Evolutionary conservation across 2,888 invertebrate species (phyloP).

Genomic region (Magallana nippona): DNA sequence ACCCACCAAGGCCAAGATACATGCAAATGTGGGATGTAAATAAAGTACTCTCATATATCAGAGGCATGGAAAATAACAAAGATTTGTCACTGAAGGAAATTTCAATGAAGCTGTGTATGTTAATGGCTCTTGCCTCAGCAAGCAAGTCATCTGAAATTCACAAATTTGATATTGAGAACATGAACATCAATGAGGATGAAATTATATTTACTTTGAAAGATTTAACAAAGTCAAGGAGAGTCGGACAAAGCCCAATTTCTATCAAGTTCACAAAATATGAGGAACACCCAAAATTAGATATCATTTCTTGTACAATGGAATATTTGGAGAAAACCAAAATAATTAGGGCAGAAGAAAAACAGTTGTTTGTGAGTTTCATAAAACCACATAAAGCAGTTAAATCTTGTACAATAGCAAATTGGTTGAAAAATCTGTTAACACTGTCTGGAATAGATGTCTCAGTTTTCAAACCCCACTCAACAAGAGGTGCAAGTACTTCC

Average conservation of each 20-base stretch:
- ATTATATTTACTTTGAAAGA: constrained; percentile 25
- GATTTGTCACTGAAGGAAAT: constrained; percentile 21
- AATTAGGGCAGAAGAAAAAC: constrained; percentile 4
- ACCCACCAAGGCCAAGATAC: constrained; percentile 17
- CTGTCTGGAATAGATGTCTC: too few species aligned
- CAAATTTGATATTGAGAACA: constrained; percentile 35
- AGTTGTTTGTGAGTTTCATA: constrained; percentile 36
- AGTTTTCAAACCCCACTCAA: too few species aligned
- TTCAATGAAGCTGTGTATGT: constrained; percentile 1
- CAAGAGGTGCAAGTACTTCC: too few species aligned
- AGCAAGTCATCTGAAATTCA: constrained; percentile 29
- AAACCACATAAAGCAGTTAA: constrained; percentile 42
- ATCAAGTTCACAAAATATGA: constrained; percentile 1
- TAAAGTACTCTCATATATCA: constrained; percentile 26
- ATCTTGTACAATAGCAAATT: too few species aligned
- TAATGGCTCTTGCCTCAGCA: constrained; percentile 11
- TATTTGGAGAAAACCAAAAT: constrained; percentile 13
- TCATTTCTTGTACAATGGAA: constrained; percentile 33
- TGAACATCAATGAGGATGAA: constrained; percentile 20
- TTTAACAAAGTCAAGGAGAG: constrained; percentile 25
- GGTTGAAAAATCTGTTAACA: too few species aligned
- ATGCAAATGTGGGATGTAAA: constrained; percentile 33
- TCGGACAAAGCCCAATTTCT: constrained; percentile 3
- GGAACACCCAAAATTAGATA: neutral
- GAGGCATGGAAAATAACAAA: constrained; percentile 13